Evolutionary conservation across 2,797 vertebrate species (phyloP), one percentile per base, ranked within the genome.

Genomic region (Typhlichthys subterraneus): DNA sequence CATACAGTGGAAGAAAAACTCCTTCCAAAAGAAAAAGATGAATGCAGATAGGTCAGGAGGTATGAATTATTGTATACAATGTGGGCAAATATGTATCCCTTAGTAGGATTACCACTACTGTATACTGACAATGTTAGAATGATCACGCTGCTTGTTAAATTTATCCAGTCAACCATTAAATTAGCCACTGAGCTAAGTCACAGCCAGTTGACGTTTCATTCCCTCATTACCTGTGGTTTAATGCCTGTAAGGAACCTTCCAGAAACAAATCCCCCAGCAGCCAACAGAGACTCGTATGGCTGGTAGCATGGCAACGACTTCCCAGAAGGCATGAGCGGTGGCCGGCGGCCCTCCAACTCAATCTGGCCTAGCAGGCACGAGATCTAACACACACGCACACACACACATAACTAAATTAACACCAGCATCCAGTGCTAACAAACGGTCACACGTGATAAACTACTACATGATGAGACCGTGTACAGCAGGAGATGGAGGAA

Each of bases 1-100:
- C 98, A 99, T 99, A 80, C 98, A 99, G 74, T 99, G 98, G 71
- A 96, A 99, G 92, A 99, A 99, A 85, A 96, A 99, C 79, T 99
- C 98, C 98, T 99, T 65, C 0, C 64, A 1, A 57, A 50, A 45
- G 60, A 49, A 69, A 61, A 6, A 0, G 1, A 38, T 42, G 4
- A 19, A 31, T 11, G 54, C 2, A 75, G 42, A 63, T 0, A 46
- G 2, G 38, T 42, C 38, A 42, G 38, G 38, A 9, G 38, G 38
- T 42, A 42, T 42, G 38, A 8, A 42, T 42, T 42, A 42, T 42
- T 42, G 7, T 42, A 42, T 42, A 42, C 38, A 42, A 42, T 42
- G 38, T 6, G 8, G 33, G 7, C 8, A 42, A 29, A 8, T 42
- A 42, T 7, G 8, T 42, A 42, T 42, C 38, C 38, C 38, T 42